phyloP scores from a whole-genome alignment of 2,113 vertebrate genomes.

The Desmodus rotundus region DNA sequence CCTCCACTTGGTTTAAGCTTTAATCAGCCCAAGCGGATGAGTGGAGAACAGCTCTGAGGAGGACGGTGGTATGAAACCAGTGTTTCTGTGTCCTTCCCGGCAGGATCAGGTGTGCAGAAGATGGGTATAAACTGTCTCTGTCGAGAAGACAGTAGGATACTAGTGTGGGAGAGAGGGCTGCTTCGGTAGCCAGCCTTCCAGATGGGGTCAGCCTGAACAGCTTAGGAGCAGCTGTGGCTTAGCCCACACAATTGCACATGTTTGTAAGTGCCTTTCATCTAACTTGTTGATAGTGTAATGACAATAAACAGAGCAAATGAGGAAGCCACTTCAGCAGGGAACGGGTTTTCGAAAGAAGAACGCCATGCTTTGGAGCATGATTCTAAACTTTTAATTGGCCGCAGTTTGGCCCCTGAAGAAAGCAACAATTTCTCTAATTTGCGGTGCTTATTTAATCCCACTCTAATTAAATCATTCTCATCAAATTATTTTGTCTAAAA shows the following conservation, averaged over 20 bases:
- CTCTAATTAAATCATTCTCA: background rate
- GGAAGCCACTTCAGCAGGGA: background rate
- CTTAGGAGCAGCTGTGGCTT: background rate
- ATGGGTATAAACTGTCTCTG: background rate
- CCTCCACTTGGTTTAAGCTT: background rate
- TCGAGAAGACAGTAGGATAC: background rate
- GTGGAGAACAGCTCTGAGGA: background rate
- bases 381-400: background rate
- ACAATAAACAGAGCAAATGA: conserved; percentile 14
- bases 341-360: background rate
- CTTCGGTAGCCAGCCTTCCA: background rate
- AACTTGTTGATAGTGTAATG: background rate
- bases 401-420: background rate
- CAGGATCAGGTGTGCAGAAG: background rate
- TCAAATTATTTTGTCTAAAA: background rate
- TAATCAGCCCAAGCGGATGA: background rate
- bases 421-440: background rate
- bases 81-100: background rate
- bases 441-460: background rate
- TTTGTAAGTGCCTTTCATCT: background rate
- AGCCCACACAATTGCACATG: background rate
- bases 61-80: background rate
- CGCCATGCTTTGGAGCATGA: background rate
- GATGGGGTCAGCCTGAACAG: conserved; percentile 10
- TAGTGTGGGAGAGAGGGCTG: background rate